These are phyloP conservation scores for Ceratoteleas bidentatus DNA, from an alignment of 1,140 invertebrate genomes.

Conservation along the genomic window DNA sequence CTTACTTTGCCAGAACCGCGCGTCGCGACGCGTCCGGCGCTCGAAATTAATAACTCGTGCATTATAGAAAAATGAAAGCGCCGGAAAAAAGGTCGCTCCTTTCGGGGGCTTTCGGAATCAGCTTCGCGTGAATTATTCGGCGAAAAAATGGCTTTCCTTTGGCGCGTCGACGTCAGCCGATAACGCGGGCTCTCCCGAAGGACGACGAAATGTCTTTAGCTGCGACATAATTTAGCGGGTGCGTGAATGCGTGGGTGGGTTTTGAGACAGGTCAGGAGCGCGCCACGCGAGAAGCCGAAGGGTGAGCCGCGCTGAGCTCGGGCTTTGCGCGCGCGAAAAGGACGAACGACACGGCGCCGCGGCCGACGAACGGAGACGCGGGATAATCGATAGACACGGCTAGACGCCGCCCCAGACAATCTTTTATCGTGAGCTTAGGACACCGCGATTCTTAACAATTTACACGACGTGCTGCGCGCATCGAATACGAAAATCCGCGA, in stretches of 20 bases:
- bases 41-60: conserved; percentile 20
- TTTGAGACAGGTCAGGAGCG: conserved; percentile 79
- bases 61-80: conserved; percentile 14
- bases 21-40: too few species aligned
- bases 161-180: conserved; percentile 36
- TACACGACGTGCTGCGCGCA: conserved; percentile 67
- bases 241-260: conserved; percentile 74
- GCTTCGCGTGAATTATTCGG: conserved; percentile 46
- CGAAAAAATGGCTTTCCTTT: conserved; percentile 47
- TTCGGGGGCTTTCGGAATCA: conserved; percentile 39
- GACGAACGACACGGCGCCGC: conserved; percentile 24
- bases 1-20: not conserved
- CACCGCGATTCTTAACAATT: conserved; percentile 77
- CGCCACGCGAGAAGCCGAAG: conserved; percentile 38
- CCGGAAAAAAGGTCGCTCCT: conserved; percentile 1
- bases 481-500: conserved; percentile 63
- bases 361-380: conserved; percentile 67
- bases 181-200: conserved; percentile 52
- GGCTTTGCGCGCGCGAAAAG: conserved; percentile 47
- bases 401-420: conserved; percentile 82
- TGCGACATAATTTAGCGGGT: conserved; percentile 66
- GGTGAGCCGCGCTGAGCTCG: conserved; percentile 44
- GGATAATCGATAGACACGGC: conserved; percentile 81
- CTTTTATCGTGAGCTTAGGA: conserved; percentile 79
- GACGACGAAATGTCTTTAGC: conserved; percentile 62